Conservation (phyloP, 2,797 vertebrate genomes). For the Takifugu ocellatus region DNA sequence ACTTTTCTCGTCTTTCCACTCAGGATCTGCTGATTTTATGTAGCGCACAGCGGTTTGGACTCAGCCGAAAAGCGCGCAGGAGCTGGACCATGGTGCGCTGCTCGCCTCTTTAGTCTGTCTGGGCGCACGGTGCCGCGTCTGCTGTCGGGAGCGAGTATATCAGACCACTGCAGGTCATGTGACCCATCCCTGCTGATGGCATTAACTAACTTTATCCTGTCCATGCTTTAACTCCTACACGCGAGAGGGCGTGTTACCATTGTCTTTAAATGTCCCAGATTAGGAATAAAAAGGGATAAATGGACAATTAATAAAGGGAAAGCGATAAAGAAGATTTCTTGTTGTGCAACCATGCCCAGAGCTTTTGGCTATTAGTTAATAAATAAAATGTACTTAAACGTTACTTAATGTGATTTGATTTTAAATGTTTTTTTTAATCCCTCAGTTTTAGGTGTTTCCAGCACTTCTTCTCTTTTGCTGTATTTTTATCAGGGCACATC, state of each 20-base stretch:
- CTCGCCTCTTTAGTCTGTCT: conserved; percentile 22
- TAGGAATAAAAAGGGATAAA: not conserved
- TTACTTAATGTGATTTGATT: too few species aligned
- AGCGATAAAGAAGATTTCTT: too few species aligned
- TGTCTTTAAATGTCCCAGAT: too few species aligned
- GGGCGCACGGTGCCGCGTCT: conserved; percentile 38
- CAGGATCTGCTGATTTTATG: conserved; percentile 16
- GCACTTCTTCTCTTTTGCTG: too few species aligned
- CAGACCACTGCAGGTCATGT: conserved; percentile 37
- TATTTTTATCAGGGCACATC: not conserved
- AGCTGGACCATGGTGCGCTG: conserved; percentile 44
- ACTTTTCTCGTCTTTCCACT: conserved; percentile 5
- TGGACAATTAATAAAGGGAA: not conserved
- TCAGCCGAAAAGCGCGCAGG: conserved; percentile 1
- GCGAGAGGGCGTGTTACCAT: too few species aligned
- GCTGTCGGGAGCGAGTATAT: conserved; percentile 5
- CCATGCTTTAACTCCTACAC: too few species aligned
- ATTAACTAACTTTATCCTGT: not conserved
- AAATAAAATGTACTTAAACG: too few species aligned
- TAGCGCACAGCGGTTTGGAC: conserved; percentile 21
- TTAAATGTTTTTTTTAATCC: too few species aligned
- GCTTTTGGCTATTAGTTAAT: too few species aligned
- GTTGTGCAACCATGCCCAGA: too few species aligned
- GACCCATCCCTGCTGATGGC: conserved; percentile 24
- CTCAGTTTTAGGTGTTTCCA: too few species aligned